A percentile compares a stretch with the other conserved stretches of the same genome.
Evolutionary conservation across 2,797 vertebrate genomes (phyloP).

Genomic region (Melopsittacus undulatus): DNA sequence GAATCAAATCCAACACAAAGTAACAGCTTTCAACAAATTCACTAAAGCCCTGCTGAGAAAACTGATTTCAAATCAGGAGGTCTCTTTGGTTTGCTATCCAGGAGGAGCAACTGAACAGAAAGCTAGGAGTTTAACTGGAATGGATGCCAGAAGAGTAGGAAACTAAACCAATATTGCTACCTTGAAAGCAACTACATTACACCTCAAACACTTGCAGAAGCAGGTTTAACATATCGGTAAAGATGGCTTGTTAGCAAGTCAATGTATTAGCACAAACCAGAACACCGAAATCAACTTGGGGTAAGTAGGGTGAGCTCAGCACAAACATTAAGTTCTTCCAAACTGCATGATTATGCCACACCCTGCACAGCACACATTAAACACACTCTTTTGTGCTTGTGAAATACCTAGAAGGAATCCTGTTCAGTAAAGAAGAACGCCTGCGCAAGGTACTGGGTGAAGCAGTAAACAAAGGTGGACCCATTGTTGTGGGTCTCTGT

Average conservation of each 20-base stretch:
- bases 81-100: not conserved
- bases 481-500: slow-evolving; percentile 71
- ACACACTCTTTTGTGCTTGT: slow-evolving; percentile 8
- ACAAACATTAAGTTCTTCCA: not conserved
- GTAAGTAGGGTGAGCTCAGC: slow-evolving; percentile 53
- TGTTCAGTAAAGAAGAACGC: slow-evolving; percentile 81
- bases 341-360: not conserved
- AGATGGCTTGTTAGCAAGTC: slow-evolving; percentile 2
- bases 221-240: not conserved
- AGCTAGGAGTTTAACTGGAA: not conserved
- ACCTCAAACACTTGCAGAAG: not conserved
- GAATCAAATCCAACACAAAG: not conserved
- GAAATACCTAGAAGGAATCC: slow-evolving; percentile 93
- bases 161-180: not conserved
- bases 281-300: not conserved
- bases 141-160: not conserved
- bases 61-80: not conserved
- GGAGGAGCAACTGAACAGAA: not conserved
- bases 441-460: slow-evolving; percentile 81
- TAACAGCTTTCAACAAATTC: not conserved
- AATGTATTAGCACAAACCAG: slow-evolving; percentile 55
- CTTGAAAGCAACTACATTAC: not conserved
- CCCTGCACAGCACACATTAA: slow-evolving; percentile 61
- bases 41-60: not conserved
- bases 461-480: slow-evolving; percentile 74